Evolutionary conservation across 2,113 vertebrate species (phyloP).

Genomic region (Anoplopoma fimbria): DNA sequence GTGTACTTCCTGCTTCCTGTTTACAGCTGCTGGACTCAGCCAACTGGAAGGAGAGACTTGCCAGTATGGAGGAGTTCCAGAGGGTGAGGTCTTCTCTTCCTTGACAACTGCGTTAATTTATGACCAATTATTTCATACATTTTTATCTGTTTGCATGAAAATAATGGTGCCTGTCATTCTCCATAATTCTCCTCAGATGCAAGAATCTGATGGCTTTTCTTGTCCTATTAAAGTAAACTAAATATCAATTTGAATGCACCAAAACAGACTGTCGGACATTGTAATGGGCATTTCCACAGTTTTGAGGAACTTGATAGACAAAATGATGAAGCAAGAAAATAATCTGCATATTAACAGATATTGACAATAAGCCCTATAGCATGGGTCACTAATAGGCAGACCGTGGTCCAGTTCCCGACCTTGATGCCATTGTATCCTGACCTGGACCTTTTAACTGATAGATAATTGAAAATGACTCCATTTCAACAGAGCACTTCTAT

Average conservation of each 20-base stretch:
- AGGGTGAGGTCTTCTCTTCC: constrained; percentile 81
- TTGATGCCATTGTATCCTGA: no score
- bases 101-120: not conserved
- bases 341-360: not conserved
- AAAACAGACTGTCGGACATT: no score
- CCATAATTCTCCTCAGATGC: not conserved
- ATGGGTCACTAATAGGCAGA: no score
- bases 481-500: no score
- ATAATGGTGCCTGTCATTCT: not conserved
- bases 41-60: constrained; percentile 98
- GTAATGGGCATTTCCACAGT: not conserved
- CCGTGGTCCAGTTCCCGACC: no score
- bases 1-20: constrained; percentile 92
- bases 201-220: not conserved
- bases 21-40: constrained; percentile 92
- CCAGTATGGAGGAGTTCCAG: constrained; percentile 98
- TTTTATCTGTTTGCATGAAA: not conserved
- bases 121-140: not conserved
- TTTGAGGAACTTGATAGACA: not conserved
- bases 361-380: no score
- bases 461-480: no score
- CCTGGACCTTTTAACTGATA: no score
- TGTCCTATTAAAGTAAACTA: not conserved
- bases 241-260: not conserved
- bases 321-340: not conserved